Base-by-base conservation (phyloP, 2,113 vertebrate genomes). In the Chloebia gouldiae region DNA sequence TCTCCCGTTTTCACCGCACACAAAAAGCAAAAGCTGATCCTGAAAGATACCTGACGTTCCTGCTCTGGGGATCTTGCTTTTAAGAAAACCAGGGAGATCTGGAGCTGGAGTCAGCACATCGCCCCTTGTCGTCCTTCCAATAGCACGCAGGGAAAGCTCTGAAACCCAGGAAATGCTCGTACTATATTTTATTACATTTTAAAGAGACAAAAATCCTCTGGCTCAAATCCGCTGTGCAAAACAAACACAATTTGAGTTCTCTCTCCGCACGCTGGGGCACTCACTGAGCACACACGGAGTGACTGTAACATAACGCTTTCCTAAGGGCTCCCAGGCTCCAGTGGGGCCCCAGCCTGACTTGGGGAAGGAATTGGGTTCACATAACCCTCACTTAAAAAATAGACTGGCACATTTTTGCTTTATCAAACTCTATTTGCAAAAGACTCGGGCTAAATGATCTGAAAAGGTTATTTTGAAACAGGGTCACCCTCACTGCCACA, bases 381-480 rank as follows among this genome's bases (percentile, higher is more conserved):
- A 86, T 93, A 88, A 88, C 28, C 83, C 63, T 68, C 54, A 6
- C 90, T 91, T 93, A 81, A 94, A 94, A 96, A 92, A 92, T 27
- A 88, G 93, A 72, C 78, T 73, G 23, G 91, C 90, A 76, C 92
- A 47, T 94, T 94, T 86, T 92, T 75, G 95, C 90, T 94, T 88
- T 78, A 94, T 79, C 69, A 66, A 93, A 63, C 91, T 72, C 90
- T 92, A 79, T 35, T 93, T 91, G 44, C 86, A 61, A 91, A 96
- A 84, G 28, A 13, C 81, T 54, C 8, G 94, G 83, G 68, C 91
- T 81, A 72, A 95, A 88, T 47, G 39, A 91, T 95, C 97, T 86
- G 92, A 91, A 96, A 96, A 92, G 86, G 95, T 96, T 95, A 92
- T 92, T 92, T 93, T 95, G 81, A 96, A 89, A 64, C 77, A 61